These are phyloP conservation scores for Diploscapter pachys DNA, from an alignment of 1,140 invertebrate genomes.

Conservation along the genomic window DNA sequence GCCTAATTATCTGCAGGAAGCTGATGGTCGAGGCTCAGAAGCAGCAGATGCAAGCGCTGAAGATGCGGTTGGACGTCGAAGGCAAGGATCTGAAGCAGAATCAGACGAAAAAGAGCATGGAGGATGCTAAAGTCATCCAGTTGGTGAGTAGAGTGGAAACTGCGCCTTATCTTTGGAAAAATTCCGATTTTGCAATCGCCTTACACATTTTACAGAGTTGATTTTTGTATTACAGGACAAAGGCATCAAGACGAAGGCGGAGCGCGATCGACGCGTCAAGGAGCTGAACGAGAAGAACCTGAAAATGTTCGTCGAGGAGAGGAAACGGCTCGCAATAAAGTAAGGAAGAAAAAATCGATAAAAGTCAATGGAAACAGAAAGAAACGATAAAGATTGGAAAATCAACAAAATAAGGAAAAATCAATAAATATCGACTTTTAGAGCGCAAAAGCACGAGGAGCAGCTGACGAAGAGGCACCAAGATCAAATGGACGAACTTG, in stretches of 20 bases:
- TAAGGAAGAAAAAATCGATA: slow-evolving; percentile 3
- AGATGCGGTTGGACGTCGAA: slow-evolving; percentile 82
- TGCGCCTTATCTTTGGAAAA: too few species aligned
- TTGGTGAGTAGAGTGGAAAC: not conserved
- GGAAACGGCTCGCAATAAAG: slow-evolving; percentile 79
- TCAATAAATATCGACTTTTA: slow-evolving; percentile 24
- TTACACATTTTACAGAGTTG: too few species aligned
- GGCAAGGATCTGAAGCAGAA: slow-evolving; percentile 90
- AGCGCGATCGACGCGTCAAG: slow-evolving; percentile 77
- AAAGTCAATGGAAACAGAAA: too few species aligned
- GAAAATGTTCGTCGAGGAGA: slow-evolving; percentile 96
- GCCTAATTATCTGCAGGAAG: slow-evolving; percentile 68
- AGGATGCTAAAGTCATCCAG: slow-evolving; percentile 73
- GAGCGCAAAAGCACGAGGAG: slow-evolving; percentile 78
- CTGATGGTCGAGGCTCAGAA: slow-evolving; percentile 80
- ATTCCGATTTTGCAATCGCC: too few species aligned
- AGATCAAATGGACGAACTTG: slow-evolving; percentile 68
- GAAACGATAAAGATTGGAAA: not conserved
- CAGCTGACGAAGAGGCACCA: slow-evolving; percentile 84
- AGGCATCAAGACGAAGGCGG: slow-evolving; percentile 91
- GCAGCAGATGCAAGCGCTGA: slow-evolving; percentile 83
- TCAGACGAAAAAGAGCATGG: slow-evolving; percentile 92
- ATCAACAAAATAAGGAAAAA: not conserved
- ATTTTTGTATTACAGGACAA: slow-evolving; percentile 69
- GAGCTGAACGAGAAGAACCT: slow-evolving; percentile 99